Evolutionary conservation across 2,113 vertebrate species (phyloP).

Genomic region (Hippocampus barbouri): DNA sequence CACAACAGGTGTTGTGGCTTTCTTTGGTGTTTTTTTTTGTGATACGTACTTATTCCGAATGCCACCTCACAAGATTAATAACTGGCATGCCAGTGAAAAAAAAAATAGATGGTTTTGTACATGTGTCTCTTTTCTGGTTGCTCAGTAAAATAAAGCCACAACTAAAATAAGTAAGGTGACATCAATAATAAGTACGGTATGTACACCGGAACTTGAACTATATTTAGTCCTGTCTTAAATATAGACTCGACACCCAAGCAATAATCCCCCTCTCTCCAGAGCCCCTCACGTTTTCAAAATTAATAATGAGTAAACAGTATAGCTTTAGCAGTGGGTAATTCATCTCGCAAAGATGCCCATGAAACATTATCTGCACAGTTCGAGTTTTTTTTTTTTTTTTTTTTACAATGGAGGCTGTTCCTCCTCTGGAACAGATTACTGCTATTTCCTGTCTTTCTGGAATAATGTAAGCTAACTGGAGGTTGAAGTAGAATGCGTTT

Average conservation of each 20-base stretch:
- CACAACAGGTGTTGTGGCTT: not conserved
- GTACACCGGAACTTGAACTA: not conserved
- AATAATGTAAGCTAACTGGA: not conserved
- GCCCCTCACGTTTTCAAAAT: not conserved
- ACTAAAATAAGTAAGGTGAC: not conserved
- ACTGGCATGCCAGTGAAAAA: too few species aligned
- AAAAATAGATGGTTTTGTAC: not conserved
- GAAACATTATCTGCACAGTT: not conserved
- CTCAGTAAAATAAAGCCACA: not conserved
- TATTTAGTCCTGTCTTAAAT: not conserved
- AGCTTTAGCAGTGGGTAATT: not conserved
- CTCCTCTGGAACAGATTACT: not conserved
- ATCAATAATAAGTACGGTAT: not conserved
- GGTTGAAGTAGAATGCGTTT: not conserved
- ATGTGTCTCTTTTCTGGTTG: not conserved
- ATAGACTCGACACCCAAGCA: not conserved
- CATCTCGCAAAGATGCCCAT: not conserved
- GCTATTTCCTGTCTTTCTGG: not conserved
- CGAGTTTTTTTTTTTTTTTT: not conserved
- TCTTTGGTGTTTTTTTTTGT: too few species aligned
- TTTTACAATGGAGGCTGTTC: not conserved
- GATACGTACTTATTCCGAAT: not conserved
- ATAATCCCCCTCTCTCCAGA: not conserved
- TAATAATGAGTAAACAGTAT: not conserved
- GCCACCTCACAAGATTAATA: not conserved